phyloP scores from a whole-genome alignment of 1,140 invertebrate species.

The Acromyrmex echinatior region DNA sequence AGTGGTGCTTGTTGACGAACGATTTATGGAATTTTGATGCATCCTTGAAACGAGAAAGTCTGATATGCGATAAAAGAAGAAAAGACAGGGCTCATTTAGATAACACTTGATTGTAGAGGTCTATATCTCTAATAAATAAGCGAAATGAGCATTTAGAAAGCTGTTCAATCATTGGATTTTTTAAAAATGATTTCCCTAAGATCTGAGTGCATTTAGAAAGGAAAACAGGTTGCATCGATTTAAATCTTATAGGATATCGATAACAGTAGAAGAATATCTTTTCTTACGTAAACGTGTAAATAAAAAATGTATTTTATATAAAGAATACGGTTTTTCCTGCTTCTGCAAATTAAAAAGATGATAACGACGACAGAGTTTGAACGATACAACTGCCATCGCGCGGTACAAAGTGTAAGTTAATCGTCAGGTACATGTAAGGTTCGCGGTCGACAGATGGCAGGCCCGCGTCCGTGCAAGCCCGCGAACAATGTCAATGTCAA shows the following conservation, averaged over 20 bases:
- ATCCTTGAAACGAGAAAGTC: constrained; percentile 35
- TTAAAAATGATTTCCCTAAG: background rate
- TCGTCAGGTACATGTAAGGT: constrained; percentile 70
- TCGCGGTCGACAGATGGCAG: constrained; percentile 82
- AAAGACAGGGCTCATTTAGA: background rate
- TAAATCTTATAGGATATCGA: background rate
- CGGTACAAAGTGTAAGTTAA: constrained; percentile 56
- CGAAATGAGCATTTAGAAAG: background rate
- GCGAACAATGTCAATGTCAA: constrained; percentile 87
- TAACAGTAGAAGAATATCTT: background rate
- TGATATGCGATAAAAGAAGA: constrained; percentile 1
- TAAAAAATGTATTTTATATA: background rate
- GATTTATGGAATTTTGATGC: constrained; percentile 12
- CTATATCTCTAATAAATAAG: background rate
- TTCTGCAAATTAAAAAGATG: background rate
- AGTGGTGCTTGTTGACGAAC: background rate
- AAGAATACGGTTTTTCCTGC: background rate
- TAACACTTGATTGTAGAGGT: background rate
- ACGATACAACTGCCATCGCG: constrained; percentile 71
- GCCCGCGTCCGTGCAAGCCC: constrained; percentile 59
- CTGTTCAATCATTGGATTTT: background rate
- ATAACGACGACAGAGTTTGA: background rate
- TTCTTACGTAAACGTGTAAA: background rate
- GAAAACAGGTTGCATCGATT: background rate
- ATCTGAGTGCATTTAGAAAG: background rate